A percentile compares a stretch with the other conserved stretches of the same genome.
Evolutionary conservation across 2,113 vertebrate genomes (phyloP).

Genomic region (Globicephala melas): DNA sequence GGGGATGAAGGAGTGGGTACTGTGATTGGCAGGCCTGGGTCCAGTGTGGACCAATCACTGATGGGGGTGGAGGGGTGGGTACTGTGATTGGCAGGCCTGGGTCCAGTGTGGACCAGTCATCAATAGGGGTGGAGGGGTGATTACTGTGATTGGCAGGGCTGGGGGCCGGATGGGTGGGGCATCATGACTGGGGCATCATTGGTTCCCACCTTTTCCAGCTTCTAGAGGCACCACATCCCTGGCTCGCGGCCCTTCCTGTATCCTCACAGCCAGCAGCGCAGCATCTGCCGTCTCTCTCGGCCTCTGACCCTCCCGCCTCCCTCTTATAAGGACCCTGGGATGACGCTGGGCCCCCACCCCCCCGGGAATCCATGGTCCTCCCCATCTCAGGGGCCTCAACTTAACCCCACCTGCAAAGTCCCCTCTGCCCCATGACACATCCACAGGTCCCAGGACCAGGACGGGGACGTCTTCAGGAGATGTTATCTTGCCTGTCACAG

Average conservation of each 20-base stretch:
- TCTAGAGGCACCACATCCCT: fast-evolving
- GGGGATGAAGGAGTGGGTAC: not conserved
- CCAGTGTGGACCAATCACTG: not conserved
- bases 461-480: fast-evolving
- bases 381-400: not conserved
- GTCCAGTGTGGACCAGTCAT: not conserved
- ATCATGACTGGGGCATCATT: not conserved
- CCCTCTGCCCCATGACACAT: fast-evolving
- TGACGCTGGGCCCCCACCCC: not conserved
- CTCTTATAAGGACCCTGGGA: not conserved
- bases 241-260: fast-evolving
- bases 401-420: not conserved
- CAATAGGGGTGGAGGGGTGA: fast-evolving
- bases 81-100: not conserved
- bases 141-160: not conserved
- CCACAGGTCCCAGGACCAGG: not conserved
- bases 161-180: not conserved
- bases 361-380: not conserved
- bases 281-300: not conserved
- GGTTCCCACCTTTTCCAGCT: not conserved
- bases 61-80: too few species aligned
- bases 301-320: not conserved
- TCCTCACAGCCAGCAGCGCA: not conserved
- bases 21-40: not conserved
- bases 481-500: not conserved